Conservation (phyloP, 2,113 vertebrate genomes). For the Bubo scandiacus region DNA sequence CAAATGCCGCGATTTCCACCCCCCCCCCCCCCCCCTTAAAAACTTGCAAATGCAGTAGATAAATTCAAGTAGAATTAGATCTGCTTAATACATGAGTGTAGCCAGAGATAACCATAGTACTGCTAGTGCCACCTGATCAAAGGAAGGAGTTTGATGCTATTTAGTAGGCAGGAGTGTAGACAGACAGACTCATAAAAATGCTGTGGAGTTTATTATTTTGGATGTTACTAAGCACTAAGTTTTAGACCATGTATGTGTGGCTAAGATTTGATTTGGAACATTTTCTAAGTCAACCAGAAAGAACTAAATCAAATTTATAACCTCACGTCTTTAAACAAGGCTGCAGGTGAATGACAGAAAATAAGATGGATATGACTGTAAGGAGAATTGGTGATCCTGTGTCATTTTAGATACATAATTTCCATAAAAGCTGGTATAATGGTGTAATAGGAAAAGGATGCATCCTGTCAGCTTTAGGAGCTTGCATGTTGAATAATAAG, state of each 20-base stretch:
- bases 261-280: conserved; percentile 10
- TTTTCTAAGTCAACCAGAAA: conserved; percentile 12
- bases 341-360: background rate
- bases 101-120: background rate
- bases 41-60: background rate
- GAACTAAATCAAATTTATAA: background rate
- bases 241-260: background rate
- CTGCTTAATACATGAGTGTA: background rate
- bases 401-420: background rate
- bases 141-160: background rate
- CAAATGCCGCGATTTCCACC: background rate
- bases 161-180: background rate
- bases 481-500: background rate
- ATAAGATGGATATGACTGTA: background rate
- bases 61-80: background rate
- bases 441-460: background rate
- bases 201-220: background rate
- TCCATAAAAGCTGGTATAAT: background rate
- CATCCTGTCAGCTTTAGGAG: background rate
- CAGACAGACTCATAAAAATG: background rate
- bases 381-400: background rate
- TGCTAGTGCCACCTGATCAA: background rate
- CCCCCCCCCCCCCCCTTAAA: background rate
- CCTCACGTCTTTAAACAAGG: background rate
- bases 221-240: background rate